Conservation (phyloP, 2,797 vertebrate species). For the Arremon aurantiirostris region DNA sequence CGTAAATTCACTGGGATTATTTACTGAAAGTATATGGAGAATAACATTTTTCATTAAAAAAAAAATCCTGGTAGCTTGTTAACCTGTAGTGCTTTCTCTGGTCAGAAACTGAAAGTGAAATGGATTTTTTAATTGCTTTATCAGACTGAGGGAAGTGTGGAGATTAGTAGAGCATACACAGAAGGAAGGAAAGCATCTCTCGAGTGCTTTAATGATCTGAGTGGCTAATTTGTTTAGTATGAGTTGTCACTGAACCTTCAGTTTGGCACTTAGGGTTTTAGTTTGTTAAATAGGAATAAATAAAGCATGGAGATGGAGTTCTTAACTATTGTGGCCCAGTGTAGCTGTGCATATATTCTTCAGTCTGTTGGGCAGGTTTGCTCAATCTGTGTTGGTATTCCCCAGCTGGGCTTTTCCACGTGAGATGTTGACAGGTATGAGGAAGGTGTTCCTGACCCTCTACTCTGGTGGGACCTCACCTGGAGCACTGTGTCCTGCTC, state of each 20-base stretch:
- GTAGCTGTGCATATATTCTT: not conserved
- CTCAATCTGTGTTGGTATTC: rapidly evolving
- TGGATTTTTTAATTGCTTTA: not conserved
- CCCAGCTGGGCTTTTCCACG: not conserved
- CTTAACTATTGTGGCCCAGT: not conserved
- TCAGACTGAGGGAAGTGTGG: not conserved
- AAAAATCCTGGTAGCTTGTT: not conserved
- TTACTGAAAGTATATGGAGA: not conserved
- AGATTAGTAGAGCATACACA: conserved; percentile 26
- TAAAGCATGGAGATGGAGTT: not conserved
- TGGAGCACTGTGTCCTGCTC: not conserved
- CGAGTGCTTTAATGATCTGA: not conserved
- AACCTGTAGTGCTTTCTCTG: not conserved
- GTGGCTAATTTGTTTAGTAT: not conserved
- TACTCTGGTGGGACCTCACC: not conserved
- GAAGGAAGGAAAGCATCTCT: not conserved
- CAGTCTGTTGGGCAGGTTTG: rapidly evolving
- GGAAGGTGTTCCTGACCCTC: not conserved
- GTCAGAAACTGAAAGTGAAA: conserved; percentile 23
- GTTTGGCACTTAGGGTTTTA: not conserved
- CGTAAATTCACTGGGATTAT: not conserved
- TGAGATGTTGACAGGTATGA: not conserved
- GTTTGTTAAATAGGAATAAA: not conserved
- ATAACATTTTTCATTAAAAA: not conserved
- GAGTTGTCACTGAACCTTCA: conserved; percentile 7